Base-by-base conservation (phyloP, 1,140 invertebrate genomes). In the Galleria mellonella region DNA sequence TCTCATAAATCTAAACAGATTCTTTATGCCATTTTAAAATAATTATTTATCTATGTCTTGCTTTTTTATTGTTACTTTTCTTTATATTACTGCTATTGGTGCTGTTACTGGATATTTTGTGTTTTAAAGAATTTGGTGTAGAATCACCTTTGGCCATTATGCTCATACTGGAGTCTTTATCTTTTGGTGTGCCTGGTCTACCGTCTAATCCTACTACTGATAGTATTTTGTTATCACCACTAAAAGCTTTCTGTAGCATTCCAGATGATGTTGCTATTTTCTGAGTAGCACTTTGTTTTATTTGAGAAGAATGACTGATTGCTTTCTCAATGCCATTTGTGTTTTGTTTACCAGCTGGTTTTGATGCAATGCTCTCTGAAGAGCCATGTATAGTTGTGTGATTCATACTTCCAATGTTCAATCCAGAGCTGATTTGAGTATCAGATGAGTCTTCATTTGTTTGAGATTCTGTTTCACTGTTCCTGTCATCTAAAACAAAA, bases 401-500 rank as follows among this genome's bases (percentile, higher is more conserved):
- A 70, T 92, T 92, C 43, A 86, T 51, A 55, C 57, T 74, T 17
- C 83, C 75, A 51, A 78, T 64, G 39, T 65, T 74, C 17, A 82
- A 44, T 17, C 68, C 66, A 14, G 62, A 57, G 39, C 77, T 89
- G 63, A 93, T 89, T 74, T 92, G 92, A 66, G 91, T 93, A 58
- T 92, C 91, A 63, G 91, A 91, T 47, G 92, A 92, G 61, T 92
- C 90, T 60, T 92, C 89, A 77, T 92, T 93, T 33, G 92, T 94
- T 82, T 96, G 94, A 9, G 95, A 96, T 85, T 97, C 95, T 35
- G 93, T 94, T 85, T 96, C 95, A 87, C 94, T 96, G 68, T 94
- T 93, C 67, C 92, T 89, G 68, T 94, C 94, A 87, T 90, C 92
- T 94, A 73, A 69, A 88, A 88, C 78, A 5, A 17, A 57, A 82